A percentile compares a stretch with the other conserved stretches of the same genome.
These are phyloP conservation scores for Percina caprodes DNA, from an alignment of 2,113 vertebrate genomes.

Conservation along the genomic window DNA sequence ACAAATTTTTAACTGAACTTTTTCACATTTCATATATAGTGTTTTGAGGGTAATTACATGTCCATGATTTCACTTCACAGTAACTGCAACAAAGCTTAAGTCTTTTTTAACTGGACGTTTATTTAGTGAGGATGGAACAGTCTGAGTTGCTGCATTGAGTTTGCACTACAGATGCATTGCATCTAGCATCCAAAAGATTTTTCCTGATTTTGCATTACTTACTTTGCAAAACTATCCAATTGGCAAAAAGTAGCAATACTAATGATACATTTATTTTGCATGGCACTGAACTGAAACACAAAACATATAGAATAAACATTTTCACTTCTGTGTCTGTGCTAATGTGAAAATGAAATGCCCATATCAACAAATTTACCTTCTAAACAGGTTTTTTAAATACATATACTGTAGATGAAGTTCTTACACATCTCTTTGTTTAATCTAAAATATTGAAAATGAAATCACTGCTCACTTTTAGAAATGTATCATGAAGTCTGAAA, in stretches of 20 bases:
- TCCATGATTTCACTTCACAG: not conserved
- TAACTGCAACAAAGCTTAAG: not conserved
- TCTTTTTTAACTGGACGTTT: not conserved
- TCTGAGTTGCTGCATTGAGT: not conserved
- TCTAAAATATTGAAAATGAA: not conserved
- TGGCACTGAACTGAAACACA: not conserved
- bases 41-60: not conserved
- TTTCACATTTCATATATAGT: not conserved
- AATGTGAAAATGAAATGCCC: not conserved
- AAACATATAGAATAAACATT: not conserved
- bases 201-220: not conserved
- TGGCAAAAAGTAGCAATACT: not conserved
- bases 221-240: not conserved
- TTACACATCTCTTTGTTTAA: not conserved
- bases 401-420: too few relatives aligned
- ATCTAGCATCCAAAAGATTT: too few relatives aligned
- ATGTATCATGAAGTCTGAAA: not conserved
- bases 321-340: not conserved
- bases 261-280: not conserved
- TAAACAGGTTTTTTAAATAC: too few relatives aligned
- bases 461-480: not conserved
- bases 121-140: not conserved
- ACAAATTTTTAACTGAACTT: not conserved
- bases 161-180: not conserved
- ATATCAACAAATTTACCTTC: too few relatives aligned